Conservation (phyloP, 2,797 vertebrate genomes). For the Danio tinwini region DNA sequence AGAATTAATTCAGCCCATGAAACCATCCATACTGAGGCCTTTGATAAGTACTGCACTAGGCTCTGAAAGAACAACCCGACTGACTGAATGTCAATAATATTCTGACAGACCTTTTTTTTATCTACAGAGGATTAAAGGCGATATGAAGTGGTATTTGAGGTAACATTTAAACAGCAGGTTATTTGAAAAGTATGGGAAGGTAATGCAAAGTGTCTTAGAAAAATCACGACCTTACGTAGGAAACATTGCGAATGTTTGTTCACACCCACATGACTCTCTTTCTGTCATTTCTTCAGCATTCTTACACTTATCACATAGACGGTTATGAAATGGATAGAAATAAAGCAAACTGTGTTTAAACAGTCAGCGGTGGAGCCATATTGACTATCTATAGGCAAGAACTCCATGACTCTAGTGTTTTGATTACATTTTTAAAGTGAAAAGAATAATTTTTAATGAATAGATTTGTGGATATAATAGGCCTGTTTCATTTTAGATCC, state of each 20-base stretch:
- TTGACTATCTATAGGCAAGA: neutral
- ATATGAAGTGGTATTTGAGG: slow-evolving; percentile 34
- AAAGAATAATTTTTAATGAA: neutral
- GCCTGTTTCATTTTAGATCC: neutral
- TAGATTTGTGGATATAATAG: neutral
- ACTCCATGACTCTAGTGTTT: neutral
- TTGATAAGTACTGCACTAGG: slow-evolving; percentile 23
- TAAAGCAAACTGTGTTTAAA: neutral
- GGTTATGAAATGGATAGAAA: neutral
- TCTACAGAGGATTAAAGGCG: slow-evolving; percentile 10
- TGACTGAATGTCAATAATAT: slow-evolving; percentile 45
- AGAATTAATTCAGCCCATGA: slow-evolving; percentile 34
- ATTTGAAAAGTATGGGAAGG: neutral
- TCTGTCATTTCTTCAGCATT: neutral
- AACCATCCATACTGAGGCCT: slow-evolving; percentile 26
- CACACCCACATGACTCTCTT: neutral
- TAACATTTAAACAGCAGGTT: slow-evolving; percentile 38
- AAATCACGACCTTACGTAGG: neutral
- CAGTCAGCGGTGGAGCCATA: neutral
- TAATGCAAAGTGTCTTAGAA: neutral
- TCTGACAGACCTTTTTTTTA: slow-evolving; percentile 24
- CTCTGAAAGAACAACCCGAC: slow-evolving; percentile 20
- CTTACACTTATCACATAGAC: neutral
- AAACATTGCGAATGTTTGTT: slow-evolving; percentile 18
- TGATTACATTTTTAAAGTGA: slow-evolving; percentile 9